Percentiles rank a stretch among this genome's conserved stretches.
These are phyloP conservation scores for Anguilla anguilla DNA, from an alignment of 2,797 vertebrate genomes.

Conservation along the genomic window DNA sequence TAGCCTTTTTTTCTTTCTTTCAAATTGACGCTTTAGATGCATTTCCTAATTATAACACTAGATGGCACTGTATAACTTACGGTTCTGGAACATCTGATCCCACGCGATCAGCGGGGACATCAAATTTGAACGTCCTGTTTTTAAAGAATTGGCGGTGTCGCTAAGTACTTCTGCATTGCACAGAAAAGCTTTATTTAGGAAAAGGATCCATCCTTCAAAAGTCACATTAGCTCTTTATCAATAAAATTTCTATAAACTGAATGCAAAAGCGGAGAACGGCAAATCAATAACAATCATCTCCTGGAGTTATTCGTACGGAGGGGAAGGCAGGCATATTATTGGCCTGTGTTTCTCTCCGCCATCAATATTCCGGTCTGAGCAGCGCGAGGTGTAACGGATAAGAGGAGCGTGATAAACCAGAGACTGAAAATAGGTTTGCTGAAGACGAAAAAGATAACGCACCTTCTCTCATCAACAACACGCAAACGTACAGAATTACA, in stretches of 20 bases:
- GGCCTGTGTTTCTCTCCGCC: constrained; percentile 55
- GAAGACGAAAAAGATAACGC: not conserved
- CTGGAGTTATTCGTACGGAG: constrained; percentile 62
- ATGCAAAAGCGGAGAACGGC: constrained; percentile 58
- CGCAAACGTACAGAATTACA: not conserved
- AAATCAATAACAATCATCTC: constrained; percentile 78
- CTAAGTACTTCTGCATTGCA: not conserved
- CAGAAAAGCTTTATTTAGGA: not conserved
- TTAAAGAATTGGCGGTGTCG: not conserved
- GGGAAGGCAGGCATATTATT: constrained; percentile 65
- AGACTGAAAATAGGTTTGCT: constrained; percentile 31
- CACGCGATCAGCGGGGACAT: not conserved
- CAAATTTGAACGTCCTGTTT: not conserved
- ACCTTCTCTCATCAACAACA: not conserved
- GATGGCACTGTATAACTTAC: constrained; percentile 37
- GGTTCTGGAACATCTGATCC: not conserved
- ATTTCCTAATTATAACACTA: constrained; percentile 36
- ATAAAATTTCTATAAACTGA: constrained; percentile 63
- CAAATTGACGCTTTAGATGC: constrained; percentile 10
- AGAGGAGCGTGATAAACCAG: constrained; percentile 34
- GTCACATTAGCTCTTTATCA: constrained; percentile 62
- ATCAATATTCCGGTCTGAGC: constrained; percentile 41
- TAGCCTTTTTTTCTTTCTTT: not conserved
- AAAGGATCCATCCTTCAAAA: not conserved
- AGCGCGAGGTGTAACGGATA: constrained; percentile 27